A percentile compares a stretch with the other conserved stretches of the same genome.
These are phyloP conservation scores for Shargacucullia verbasci DNA, from an alignment of 2,888 invertebrate species.

Conservation along the genomic window DNA sequence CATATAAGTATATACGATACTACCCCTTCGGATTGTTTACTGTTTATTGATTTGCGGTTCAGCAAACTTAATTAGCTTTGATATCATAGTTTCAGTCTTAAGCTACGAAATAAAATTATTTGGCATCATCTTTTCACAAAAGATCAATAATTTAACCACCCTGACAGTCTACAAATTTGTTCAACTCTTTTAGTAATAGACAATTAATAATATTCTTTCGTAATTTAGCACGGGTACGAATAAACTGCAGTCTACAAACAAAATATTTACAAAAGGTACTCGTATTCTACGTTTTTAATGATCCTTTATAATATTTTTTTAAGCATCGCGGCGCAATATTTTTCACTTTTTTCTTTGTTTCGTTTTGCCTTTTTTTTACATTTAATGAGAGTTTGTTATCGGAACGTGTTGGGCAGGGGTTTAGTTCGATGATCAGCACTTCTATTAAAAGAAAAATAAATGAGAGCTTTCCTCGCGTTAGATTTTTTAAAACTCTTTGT, in stretches of 20 bases:
- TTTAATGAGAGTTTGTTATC: constrained; percentile 53
- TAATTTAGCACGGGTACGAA: constrained; percentile 1
- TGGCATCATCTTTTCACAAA: too few species aligned
- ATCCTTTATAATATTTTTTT: constrained; percentile 55
- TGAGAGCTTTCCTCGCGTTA: constrained; percentile 22
- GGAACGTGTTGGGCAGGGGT: constrained; percentile 50
- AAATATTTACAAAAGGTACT: constrained; percentile 29
- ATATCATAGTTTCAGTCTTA: too few species aligned
- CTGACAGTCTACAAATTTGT: too few species aligned
- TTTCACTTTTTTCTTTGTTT: constrained; percentile 39
- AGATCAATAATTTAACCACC: too few species aligned
- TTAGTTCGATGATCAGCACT: constrained; percentile 57
- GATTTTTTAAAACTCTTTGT: constrained; percentile 32
- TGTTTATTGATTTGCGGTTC: too few species aligned
- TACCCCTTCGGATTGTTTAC: too few species aligned
- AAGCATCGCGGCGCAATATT: constrained; percentile 41
- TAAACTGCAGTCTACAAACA: constrained; percentile 37
- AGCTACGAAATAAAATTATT: too few species aligned
- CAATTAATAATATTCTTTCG: too few species aligned
- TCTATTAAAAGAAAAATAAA: constrained; percentile 36
- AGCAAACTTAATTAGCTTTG: too few species aligned
- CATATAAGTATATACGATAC: too few species aligned
- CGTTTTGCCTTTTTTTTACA: constrained; percentile 25
- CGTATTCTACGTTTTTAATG: constrained; percentile 45
- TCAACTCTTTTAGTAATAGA: too few species aligned